Evolutionary conservation across 2,113 vertebrate genomes (phyloP), one percentile per base, ranked within the genome.

Genomic region (Lipophrys pholis): DNA sequence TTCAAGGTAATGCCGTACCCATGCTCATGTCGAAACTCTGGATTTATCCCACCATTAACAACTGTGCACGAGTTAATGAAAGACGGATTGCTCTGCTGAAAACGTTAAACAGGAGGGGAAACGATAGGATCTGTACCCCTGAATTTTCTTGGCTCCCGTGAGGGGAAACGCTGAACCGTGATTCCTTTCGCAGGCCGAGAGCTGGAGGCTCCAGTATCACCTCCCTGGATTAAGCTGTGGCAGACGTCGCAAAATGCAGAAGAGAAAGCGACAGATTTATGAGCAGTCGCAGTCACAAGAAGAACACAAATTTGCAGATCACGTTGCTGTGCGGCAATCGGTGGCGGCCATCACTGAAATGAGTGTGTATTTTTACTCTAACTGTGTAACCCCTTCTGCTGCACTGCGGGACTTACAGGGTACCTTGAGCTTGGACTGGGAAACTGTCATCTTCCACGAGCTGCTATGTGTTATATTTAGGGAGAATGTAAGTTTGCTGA

Each of bases 131-230:
- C 64, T 48, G 54, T 76, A 71, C 60, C 68, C 76, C 71, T 66
- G 80, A 72, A 69, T 87, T 77, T 75, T 59, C 69, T 17, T 7
- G 12, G 64, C 48, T 72, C 59, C 45, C 41, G 6, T 30, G 41
- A 42, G 35, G 53, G 74, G 42, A 71, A 64, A 8, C 15, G 12
- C 70, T 90, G 89, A 82, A 88, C 76, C 83, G 64, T 88, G 87
- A 91, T 90, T 81, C 67, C 50, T 90, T 89, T 68, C 39, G 21
- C 90, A 91, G 90, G 39, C 64, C 3, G 7, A 39, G 63, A 85
- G 62, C 84, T 81, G 84, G 66, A 73, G 71, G 67, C 84, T 85
- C 75, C 82, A 75, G 87, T 75, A 83, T 83, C 88, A 85, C 88
- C 87, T 80, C 35, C n/a, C 67, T 57, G 82, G 82, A 81, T 68